Evolutionary conservation across 2,888 invertebrate species (phyloP).

Genomic region (Perdita meconis): DNA sequence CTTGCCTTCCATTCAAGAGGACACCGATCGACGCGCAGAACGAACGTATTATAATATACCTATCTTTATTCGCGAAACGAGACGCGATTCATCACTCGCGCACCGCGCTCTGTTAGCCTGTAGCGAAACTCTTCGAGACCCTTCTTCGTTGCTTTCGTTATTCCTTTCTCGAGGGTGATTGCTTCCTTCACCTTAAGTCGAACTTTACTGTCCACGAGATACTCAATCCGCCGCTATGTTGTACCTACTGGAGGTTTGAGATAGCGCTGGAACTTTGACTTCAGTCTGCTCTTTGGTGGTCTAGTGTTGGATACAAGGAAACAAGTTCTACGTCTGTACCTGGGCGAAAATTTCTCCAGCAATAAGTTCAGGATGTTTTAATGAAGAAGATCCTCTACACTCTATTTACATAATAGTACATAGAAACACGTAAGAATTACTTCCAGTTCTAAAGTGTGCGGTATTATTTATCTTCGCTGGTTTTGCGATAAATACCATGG

Average conservation of each 20-base stretch:
- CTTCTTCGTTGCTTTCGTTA: constrained; percentile 62
- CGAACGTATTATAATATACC: constrained; percentile 70
- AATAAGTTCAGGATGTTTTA: no score
- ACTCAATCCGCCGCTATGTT: background rate
- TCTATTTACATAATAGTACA: no score
- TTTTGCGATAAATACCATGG: no score
- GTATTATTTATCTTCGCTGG: no score
- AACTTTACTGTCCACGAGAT: constrained; percentile 38
- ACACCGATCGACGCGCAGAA: constrained; percentile 18
- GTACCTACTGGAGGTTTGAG: constrained; percentile 37
- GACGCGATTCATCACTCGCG: constrained; percentile 73
- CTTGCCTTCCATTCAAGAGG: constrained; percentile 14
- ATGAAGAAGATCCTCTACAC: no score
- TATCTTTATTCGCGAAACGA: constrained; percentile 75
- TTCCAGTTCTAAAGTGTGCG: no score
- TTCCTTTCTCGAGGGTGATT: constrained; percentile 69
- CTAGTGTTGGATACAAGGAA: no score
- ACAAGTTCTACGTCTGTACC: no score
- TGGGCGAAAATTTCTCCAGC: no score
- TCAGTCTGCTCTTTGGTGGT: no score
- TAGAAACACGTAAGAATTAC: no score
- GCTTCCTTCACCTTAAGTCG: constrained; percentile 33
- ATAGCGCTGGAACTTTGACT: constrained; percentile 7
- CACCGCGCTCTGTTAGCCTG: constrained; percentile 24
- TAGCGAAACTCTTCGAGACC: constrained; percentile 4